Conservation (phyloP, 2,113 vertebrate genomes). For the Sturnira hondurensis region DNA sequence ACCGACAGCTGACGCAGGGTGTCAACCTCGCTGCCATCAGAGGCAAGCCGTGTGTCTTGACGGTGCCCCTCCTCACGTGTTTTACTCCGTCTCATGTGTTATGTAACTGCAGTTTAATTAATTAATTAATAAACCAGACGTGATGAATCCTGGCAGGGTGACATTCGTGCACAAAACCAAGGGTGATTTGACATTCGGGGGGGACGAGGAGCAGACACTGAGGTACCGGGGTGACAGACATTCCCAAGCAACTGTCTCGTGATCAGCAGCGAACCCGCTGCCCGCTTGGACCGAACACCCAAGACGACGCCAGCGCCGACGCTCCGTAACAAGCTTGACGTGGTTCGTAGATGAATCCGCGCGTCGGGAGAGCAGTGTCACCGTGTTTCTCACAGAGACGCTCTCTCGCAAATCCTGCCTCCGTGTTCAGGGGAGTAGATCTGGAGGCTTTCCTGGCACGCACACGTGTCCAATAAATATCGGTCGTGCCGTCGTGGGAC, state of each 20-base stretch:
- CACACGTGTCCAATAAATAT: neutral
- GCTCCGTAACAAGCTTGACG: neutral
- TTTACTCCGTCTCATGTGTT: constrained; percentile 80
- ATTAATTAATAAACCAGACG: constrained; percentile 86
- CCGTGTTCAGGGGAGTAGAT: rapidly evolving
- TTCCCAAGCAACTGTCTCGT: neutral
- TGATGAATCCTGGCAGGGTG: constrained; percentile 88
- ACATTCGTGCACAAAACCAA: constrained; percentile 82
- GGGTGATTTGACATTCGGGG: neutral
- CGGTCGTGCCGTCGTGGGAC: neutral
- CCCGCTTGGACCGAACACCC: neutral
- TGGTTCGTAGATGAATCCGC: neutral
- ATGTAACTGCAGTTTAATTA: constrained; percentile 86
- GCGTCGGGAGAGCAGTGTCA: neutral
- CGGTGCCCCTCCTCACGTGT: constrained; percentile 80
- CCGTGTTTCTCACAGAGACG: neutral
- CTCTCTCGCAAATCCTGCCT: neutral
- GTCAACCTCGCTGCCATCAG: constrained; percentile 62
- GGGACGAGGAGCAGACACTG: neutral
- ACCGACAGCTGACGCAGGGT: constrained; percentile 49
- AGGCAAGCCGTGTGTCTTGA: constrained; percentile 64
- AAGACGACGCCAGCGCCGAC: too few relatives aligned
- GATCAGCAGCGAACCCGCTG: neutral
- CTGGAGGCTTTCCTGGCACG: neutral
- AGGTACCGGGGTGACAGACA: neutral